phyloP scores from a whole-genome alignment of 2,113 vertebrate species.

The Ctenodactylus gundi region DNA sequence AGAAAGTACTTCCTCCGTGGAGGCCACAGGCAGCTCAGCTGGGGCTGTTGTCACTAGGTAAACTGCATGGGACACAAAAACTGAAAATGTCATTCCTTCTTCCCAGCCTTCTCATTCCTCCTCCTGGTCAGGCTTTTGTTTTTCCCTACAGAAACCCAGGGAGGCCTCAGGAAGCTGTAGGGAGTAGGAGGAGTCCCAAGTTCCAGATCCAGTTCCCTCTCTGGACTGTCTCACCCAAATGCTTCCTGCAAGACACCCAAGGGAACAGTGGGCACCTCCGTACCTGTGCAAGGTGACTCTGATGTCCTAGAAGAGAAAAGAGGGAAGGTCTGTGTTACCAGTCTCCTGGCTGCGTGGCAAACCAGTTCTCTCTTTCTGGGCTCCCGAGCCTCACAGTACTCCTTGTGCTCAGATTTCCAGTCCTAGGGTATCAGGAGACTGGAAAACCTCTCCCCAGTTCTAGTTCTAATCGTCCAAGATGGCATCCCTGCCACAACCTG shows the following conservation, averaged over 20 bases:
- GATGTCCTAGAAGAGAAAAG: conserved; percentile 71
- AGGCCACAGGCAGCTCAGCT: background rate
- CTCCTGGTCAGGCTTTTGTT: background rate
- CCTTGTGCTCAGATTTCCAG: background rate
- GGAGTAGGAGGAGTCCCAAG: background rate
- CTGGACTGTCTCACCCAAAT: background rate
- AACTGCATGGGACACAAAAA: background rate
- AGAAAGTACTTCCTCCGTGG: background rate
- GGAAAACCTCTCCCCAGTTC: background rate
- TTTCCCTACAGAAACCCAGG: background rate
- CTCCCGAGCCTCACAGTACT: background rate
- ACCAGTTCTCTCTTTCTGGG: background rate
- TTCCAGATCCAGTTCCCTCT: background rate
- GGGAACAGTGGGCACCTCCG: background rate
- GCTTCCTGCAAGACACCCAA: background rate
- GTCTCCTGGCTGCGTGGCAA: background rate
- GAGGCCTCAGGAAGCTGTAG: background rate
- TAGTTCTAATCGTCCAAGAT: background rate
- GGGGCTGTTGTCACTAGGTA: background rate
- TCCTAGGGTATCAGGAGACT: background rate
- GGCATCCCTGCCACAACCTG: background rate
- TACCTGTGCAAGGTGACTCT: conserved; percentile 68
- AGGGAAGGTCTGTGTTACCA: background rate
- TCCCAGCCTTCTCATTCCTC: background rate
- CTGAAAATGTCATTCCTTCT: background rate